These are phyloP conservation scores for Cyprinus carpio DNA, from an alignment of 2,113 vertebrate genomes.

Conservation along the genomic window DNA sequence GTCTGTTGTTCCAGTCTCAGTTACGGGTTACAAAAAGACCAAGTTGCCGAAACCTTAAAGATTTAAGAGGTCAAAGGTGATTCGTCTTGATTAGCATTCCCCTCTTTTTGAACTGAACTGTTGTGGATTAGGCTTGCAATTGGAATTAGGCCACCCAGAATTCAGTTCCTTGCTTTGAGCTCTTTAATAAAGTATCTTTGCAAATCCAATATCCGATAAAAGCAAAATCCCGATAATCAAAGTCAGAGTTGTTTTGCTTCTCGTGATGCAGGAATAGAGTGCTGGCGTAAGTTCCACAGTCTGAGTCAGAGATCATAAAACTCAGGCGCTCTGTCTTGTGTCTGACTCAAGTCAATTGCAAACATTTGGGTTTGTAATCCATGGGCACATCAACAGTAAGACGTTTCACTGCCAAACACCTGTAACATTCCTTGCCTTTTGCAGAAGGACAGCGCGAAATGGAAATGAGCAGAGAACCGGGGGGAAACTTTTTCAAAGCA, in stretches of 20 bases:
- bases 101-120: constrained; percentile 4
- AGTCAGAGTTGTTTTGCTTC: constrained; percentile 35
- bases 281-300: constrained; percentile 31
- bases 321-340: not conserved
- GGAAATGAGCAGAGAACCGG: not conserved
- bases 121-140: constrained; percentile 40
- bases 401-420: constrained; percentile 57
- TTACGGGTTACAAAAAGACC: constrained; percentile 38
- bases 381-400: constrained; percentile 38
- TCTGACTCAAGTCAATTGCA: constrained; percentile 41
- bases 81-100: constrained; percentile 35
- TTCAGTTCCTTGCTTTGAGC: not conserved
- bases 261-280: not conserved
- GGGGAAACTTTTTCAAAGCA: not conserved
- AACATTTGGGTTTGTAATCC: constrained; percentile 55
- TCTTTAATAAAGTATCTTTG: constrained; percentile 38
- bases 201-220: constrained; percentile 33
- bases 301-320: constrained; percentile 35
- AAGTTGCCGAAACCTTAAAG: constrained; percentile 43
- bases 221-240: constrained; percentile 36
- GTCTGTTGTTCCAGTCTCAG: constrained; percentile 11
- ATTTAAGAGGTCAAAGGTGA: constrained; percentile 49
- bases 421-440: constrained; percentile 35
- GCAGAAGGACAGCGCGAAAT: not conserved
- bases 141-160: constrained; percentile 50